These are phyloP conservation scores for Philopedon plagiatum DNA, from an alignment of 2,888 invertebrate genomes.

Conservation along the genomic window DNA sequence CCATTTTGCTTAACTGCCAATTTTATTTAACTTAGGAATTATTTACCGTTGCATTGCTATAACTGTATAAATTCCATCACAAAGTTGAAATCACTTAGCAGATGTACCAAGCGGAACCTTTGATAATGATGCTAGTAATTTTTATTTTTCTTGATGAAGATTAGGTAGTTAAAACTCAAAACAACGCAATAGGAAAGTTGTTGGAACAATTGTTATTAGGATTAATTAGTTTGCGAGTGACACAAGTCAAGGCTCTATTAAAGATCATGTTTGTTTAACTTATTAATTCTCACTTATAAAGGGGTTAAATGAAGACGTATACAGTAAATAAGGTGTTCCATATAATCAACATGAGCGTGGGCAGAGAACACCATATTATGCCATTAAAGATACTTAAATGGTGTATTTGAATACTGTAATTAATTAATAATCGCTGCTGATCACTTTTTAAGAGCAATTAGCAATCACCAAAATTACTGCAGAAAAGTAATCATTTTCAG, in stretches of 20 bases:
- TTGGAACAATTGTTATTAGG: neutral
- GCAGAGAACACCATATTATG: too few species aligned
- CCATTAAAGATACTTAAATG: too few species aligned
- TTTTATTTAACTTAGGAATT: neutral
- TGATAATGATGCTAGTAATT: slow-evolving; percentile 1
- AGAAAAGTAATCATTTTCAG: too few species aligned
- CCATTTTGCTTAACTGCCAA: too few species aligned
- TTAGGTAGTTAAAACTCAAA: slow-evolving; percentile 1
- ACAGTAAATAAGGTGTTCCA: too few species aligned
- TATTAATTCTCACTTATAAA: too few species aligned
- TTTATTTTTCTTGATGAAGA: neutral
- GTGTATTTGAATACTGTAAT: too few species aligned
- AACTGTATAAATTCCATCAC: neutral
- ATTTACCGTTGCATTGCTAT: neutral
- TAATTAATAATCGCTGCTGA: too few species aligned
- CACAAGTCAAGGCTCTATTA: neutral
- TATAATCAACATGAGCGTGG: too few species aligned
- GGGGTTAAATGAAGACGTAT: too few species aligned
- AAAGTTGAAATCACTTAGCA: neutral
- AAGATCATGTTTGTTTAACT: neutral
- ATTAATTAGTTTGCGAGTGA: neutral
- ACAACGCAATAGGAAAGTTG: slow-evolving; percentile 8
- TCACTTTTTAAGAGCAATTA: too few species aligned
- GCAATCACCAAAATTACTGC: too few species aligned
- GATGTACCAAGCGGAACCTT: slow-evolving; percentile 11